Evolutionary conservation across 2,797 vertebrate genomes (phyloP).

Genomic region (Melanotaenia trifasciata): DNA sequence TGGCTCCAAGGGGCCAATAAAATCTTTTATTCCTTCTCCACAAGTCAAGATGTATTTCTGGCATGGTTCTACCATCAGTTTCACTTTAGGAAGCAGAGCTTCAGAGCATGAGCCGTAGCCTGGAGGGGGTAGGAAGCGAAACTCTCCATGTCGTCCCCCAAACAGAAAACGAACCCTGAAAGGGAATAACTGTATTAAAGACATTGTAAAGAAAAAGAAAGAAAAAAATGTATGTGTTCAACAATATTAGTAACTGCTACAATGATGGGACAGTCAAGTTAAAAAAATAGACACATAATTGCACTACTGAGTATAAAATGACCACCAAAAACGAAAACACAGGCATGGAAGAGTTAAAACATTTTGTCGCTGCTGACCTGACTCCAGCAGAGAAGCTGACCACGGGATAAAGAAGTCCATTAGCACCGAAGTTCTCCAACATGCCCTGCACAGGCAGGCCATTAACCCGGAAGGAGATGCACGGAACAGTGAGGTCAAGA

Average conservation of each 20-base stretch:
- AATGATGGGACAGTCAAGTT: not conserved
- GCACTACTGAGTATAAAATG: not conserved
- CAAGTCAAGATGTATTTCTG: conserved; percentile 87
- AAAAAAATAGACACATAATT: not conserved
- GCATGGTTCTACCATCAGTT: conserved; percentile 89
- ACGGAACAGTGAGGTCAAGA: conserved; percentile 89
- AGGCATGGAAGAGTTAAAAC: not conserved
- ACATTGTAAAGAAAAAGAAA: not conserved
- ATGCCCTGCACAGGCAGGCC: conserved; percentile 97
- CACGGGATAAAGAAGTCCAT: conserved; percentile 91
- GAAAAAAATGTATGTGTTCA: not conserved
- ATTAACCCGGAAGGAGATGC: conserved; percentile 95
- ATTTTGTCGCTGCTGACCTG: conserved; percentile 83
- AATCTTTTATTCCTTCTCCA: conserved; percentile 79
- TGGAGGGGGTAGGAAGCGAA: conserved; percentile 93
- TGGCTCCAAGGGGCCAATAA: conserved; percentile 87
- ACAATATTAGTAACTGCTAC: not conserved
- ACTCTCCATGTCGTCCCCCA: conserved; percentile 92
- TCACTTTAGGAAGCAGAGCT: conserved; percentile 89
- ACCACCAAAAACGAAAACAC: not conserved
- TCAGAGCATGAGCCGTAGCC: conserved; percentile 92
- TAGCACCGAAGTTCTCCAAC: conserved; percentile 92
- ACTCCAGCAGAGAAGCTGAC: conserved; percentile 96
- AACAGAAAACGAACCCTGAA: conserved; percentile 91
- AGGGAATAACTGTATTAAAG: not conserved